phyloP scores from a whole-genome alignment of 1,140 invertebrate species.

The Cecropterus lyciades region DNA sequence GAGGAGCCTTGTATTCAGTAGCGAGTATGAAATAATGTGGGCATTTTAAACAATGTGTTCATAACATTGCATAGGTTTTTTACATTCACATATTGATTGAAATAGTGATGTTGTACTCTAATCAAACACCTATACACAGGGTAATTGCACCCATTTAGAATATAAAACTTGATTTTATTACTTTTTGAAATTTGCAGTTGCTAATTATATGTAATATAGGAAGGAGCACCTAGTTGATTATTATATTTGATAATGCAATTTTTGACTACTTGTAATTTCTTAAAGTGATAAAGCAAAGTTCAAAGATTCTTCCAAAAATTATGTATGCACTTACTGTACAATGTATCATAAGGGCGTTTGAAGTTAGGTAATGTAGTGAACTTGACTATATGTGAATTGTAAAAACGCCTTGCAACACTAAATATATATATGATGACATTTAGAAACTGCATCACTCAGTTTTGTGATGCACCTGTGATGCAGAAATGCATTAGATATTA shows the following conservation, averaged over 20 bases:
- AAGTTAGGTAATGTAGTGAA: neutral
- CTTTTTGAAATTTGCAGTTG: slow-evolving; percentile 35
- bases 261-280: slow-evolving; percentile 32
- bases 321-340: slow-evolving; percentile 14
- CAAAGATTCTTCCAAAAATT: slow-evolving; percentile 30
- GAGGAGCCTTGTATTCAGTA: slow-evolving; percentile 19
- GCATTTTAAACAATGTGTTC: slow-evolving; percentile 31
- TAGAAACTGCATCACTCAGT: slow-evolving; percentile 11
- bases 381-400: slow-evolving; percentile 17
- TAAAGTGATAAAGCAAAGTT: slow-evolving; percentile 34
- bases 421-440: slow-evolving; percentile 5
- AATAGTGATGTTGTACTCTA: slow-evolving; percentile 25
- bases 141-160: slow-evolving; percentile 27
- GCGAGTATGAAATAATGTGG: slow-evolving; percentile 21
- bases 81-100: slow-evolving; percentile 32
- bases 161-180: slow-evolving; percentile 32
- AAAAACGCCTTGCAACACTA: slow-evolving; percentile 21
- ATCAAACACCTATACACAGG: slow-evolving; percentile 30
- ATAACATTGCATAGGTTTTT: slow-evolving; percentile 33
- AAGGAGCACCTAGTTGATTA: slow-evolving; percentile 21
- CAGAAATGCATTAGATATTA: slow-evolving; percentile 12
- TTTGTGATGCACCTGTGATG: slow-evolving; percentile 6
- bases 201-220: slow-evolving; percentile 30
- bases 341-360: slow-evolving; percentile 10
- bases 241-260: slow-evolving; percentile 37